phyloP scores from a whole-genome alignment of 2,888 invertebrate genomes.

The Pantelozetes paolii region DNA sequence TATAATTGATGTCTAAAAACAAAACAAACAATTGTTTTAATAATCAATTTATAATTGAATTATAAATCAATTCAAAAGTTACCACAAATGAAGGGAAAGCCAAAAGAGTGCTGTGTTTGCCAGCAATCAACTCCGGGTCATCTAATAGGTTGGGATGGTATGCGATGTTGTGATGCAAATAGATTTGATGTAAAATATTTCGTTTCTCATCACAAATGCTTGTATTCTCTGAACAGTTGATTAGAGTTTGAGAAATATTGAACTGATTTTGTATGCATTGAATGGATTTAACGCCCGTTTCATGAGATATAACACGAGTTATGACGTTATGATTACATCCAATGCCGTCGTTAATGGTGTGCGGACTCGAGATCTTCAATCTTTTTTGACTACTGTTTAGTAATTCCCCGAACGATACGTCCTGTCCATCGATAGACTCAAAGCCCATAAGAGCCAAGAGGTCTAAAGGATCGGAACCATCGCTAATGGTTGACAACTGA shows the following conservation, averaged over 20 bases:
- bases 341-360: slow-evolving; percentile 22
- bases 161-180: slow-evolving; percentile 5
- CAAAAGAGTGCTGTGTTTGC: slow-evolving; percentile 56
- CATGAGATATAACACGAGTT: slow-evolving; percentile 9
- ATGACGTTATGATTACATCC: slow-evolving; percentile 35
- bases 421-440: slow-evolving; percentile 72
- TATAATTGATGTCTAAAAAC: slow-evolving; percentile 76
- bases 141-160: slow-evolving; percentile 67
- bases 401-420: slow-evolving; percentile 80
- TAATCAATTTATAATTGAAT: slow-evolving; percentile 1
- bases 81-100: slow-evolving; percentile 57
- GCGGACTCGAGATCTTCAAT: slow-evolving; percentile 4
- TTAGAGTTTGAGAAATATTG: not conserved
- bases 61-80: slow-evolving; percentile 42
- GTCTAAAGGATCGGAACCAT: slow-evolving; percentile 77
- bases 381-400: slow-evolving; percentile 57
- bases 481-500: slow-evolving; percentile 76
- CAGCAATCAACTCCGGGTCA: slow-evolving; percentile 65
- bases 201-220: not conserved
- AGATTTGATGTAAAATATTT: slow-evolving; percentile 9
- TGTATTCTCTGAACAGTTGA: not conserved
- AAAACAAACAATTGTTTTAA: not conserved
- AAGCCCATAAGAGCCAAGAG: slow-evolving; percentile 64
- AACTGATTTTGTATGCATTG: slow-evolving; percentile 1
- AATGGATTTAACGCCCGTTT: slow-evolving; percentile 18